Evolutionary conservation across 2,888 invertebrate genomes (phyloP).

Genomic region (Auanema sp.): DNA sequence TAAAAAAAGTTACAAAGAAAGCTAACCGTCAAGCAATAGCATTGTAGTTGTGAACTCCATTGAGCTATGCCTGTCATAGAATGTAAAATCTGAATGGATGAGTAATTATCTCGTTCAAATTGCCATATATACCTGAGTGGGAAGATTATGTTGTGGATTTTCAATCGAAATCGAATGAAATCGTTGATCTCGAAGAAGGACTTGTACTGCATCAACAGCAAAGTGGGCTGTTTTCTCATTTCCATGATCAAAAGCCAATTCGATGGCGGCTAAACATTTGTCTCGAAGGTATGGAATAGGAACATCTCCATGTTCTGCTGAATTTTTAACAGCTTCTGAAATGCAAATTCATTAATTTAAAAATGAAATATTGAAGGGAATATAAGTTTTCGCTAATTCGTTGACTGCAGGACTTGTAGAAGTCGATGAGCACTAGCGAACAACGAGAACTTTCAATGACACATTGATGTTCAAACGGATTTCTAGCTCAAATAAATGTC

Average conservation of each 20-base stretch:
- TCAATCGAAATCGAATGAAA: constrained; percentile 39
- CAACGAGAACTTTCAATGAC: too few species aligned
- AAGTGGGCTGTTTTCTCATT: constrained; percentile 81
- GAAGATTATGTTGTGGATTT: constrained; percentile 34
- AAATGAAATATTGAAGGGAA: not conserved
- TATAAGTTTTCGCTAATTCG: too few species aligned
- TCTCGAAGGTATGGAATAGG: constrained; percentile 66
- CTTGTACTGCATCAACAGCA: constrained; percentile 86
- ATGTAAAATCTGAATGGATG: constrained; percentile 65
- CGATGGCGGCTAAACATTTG: constrained; percentile 81
- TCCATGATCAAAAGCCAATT: constrained; percentile 84
- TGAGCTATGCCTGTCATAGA: constrained; percentile 50
- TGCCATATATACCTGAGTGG: constrained; percentile 24
- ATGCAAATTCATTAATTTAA: not conserved
- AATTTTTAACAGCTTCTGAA: constrained; percentile 38
- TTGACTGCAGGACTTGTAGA: too few species aligned
- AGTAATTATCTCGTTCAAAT: too few species aligned
- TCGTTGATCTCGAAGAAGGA: constrained; percentile 65
- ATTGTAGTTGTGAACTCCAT: constrained; percentile 52
- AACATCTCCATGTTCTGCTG: constrained; percentile 40
- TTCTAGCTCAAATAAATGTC: too few species aligned
- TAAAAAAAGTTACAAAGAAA: not conserved
- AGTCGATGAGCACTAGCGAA: too few species aligned
- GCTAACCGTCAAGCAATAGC: constrained; percentile 54
- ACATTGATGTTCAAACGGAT: too few species aligned